These are phyloP conservation scores for Drosophila gaucha DNA, from an alignment of 2,888 invertebrate genomes.

Conservation along the genomic window DNA sequence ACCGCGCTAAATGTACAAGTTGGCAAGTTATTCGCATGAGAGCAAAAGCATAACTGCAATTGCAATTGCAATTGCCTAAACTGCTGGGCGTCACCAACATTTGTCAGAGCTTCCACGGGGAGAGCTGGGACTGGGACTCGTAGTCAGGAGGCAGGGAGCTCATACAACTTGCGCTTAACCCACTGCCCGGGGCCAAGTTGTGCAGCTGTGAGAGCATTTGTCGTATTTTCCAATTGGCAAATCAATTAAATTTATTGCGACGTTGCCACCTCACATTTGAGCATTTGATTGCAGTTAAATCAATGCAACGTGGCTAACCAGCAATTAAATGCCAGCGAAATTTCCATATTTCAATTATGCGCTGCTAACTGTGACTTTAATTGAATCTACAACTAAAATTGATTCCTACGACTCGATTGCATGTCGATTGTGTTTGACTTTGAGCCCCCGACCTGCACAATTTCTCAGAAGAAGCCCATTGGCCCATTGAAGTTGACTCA, in stretches of 20 bases:
- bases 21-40: conserved; percentile 10
- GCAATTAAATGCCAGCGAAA: conserved; percentile 62
- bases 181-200: conserved; percentile 40
- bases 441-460: conserved; percentile 25
- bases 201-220: conserved; percentile 26
- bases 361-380: conserved; percentile 44
- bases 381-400: conserved; percentile 44
- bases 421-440: conserved; percentile 36
- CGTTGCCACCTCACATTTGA: conserved; percentile 65
- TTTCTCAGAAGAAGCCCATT: conserved; percentile 53
- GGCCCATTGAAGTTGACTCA: conserved; percentile 48
- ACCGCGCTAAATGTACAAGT: too few species aligned
- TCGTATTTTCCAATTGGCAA: conserved; percentile 64
- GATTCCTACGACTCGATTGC: conserved; percentile 32
- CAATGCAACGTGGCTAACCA: too few species aligned
- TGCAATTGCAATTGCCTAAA: conserved; percentile 40
- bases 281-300: conserved; percentile 57
- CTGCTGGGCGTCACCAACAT: conserved; percentile 59
- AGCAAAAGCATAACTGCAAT: conserved; percentile 27
- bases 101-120: conserved; percentile 55
- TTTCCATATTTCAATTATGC: conserved; percentile 74
- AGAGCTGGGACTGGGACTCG: not conserved
- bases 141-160: not conserved
- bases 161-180: conserved; percentile 30
- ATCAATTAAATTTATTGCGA: conserved; percentile 76